Evolutionary conservation across 1,140 invertebrate species (phyloP).

Genomic region (Philopotamus ludificatus): DNA sequence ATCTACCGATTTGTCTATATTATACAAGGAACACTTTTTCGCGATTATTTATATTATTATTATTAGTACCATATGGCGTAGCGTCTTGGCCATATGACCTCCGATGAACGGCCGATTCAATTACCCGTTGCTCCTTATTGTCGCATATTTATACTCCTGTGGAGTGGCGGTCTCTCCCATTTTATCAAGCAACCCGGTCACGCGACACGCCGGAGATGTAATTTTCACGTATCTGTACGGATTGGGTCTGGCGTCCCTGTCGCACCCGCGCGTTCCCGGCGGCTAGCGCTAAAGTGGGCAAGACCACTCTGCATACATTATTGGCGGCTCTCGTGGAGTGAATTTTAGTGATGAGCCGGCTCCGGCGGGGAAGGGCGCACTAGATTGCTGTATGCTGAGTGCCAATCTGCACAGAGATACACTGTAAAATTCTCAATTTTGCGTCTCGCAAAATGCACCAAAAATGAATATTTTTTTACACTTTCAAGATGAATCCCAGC

Average conservation of each 20-base stretch:
- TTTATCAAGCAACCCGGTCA: constrained; percentile 42
- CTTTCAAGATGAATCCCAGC: too few species aligned
- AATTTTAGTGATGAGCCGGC: constrained; percentile 40
- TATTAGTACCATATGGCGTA: too few species aligned
- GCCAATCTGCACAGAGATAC: constrained; percentile 25
- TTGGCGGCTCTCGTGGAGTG: constrained; percentile 32
- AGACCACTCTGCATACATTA: constrained; percentile 41
- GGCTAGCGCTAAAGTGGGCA: constrained; percentile 33
- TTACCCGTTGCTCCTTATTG: too few species aligned
- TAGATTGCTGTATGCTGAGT: constrained; percentile 16
- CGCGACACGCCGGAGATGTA: constrained; percentile 38
- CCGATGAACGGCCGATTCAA: too few species aligned
- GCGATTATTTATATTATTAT: too few species aligned
- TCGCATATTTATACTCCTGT: too few species aligned
- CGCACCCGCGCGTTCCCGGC: constrained; percentile 2
- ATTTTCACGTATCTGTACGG: constrained; percentile 36
- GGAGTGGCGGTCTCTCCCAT: constrained; percentile 20
- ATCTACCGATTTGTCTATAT: too few species aligned
- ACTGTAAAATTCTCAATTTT: constrained; percentile 1
- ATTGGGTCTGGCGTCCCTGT: constrained; percentile 5
- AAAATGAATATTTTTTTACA: too few species aligned
- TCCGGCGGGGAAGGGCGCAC: constrained; percentile 1
- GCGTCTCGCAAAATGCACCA: constrained; percentile 4
- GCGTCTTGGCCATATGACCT: too few species aligned
- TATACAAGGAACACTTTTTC: too few species aligned